Base-by-base conservation (phyloP, 2,888 invertebrate species). In the Nasonovia ribisnigri region DNA sequence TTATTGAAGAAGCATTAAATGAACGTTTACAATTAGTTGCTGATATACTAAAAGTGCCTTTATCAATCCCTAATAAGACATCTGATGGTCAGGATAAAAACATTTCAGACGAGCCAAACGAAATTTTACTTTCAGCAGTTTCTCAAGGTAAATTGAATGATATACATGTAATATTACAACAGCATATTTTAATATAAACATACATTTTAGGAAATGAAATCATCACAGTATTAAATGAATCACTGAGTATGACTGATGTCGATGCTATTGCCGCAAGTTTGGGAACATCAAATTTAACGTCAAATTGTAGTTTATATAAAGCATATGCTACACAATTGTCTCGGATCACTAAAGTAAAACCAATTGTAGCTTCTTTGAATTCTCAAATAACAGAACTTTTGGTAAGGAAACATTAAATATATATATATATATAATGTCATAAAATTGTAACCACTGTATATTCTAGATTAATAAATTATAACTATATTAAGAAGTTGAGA, bases 1-100 rank as follows among this genome's bases (percentile, higher is more conserved):
- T 97, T 95, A 97, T 98, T 94, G 97, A 97, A 94, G 96, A 97
- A 95, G 97, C 97, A 88, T 95, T 98, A 95, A 96, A 96, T 94
- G 98, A 98, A 95, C 98, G 98, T 95, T 97, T 97, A 95, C 96
- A 96, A 95, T 96, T 98, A 94, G 97, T 98, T 95, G 97, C 97
- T 94, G 97, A 98, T 95, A 97, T 98, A 95, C 96, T 98, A 95
- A 97, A 97, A 95, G 97, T 98, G 95, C 97, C 98, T 67, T 48
- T 93, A 48, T 42, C 57, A 29, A 86, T 51, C 26, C 16, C 46
- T 16, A 46, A 24, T 89, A 92, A 51, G 10, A 36, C 77, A 24
- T 36, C 77, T 43, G 54, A 90, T 11, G 13, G 20, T 90, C 84
- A 84, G 24, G 36, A 60, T 48, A 57, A 92, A 92, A 87, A 67